Conservation (phyloP, 2,113 vertebrate species). For the Ageneiosus marmoratus region DNA sequence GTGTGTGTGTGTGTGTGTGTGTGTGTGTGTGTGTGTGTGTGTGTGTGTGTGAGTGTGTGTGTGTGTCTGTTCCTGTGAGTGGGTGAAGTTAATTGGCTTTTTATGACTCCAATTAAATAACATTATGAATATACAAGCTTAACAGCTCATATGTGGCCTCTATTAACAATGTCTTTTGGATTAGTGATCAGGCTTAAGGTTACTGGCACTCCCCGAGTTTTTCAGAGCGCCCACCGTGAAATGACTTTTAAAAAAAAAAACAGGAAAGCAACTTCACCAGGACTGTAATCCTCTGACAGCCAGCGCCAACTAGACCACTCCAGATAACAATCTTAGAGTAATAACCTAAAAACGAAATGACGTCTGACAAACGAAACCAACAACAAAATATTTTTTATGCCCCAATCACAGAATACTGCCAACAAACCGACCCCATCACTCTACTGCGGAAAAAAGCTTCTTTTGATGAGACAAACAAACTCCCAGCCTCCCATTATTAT, state of each 20-base stretch:
- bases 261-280: constrained; percentile 31
- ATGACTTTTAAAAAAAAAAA: constrained; percentile 47
- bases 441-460: constrained; percentile 51
- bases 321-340: constrained; percentile 44
- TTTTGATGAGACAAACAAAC: constrained; percentile 68
- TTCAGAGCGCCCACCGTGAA: constrained; percentile 62
- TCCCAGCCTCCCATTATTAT: constrained; percentile 61
- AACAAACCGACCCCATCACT: constrained; percentile 36
- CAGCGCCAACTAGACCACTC: constrained; percentile 38
- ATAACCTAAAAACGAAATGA: constrained; percentile 24
- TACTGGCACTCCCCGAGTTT: constrained; percentile 65
- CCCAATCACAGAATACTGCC: background rate
- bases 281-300: constrained; percentile 45
- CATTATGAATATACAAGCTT: constrained; percentile 82
- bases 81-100: constrained; percentile 79
- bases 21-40: constrained; percentile 21
- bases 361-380: constrained; percentile 37
- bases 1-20: background rate
- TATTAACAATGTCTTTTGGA: constrained; percentile 81
- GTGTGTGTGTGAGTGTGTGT: constrained; percentile 29
- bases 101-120: constrained; percentile 84
- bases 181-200: constrained; percentile 78
- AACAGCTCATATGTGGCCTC: constrained; percentile 80
- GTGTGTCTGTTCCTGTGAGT: constrained; percentile 47
- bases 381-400: constrained; percentile 28